Base-by-base conservation (phyloP, 2,113 vertebrate genomes). In the Lophotis ruficrista region DNA sequence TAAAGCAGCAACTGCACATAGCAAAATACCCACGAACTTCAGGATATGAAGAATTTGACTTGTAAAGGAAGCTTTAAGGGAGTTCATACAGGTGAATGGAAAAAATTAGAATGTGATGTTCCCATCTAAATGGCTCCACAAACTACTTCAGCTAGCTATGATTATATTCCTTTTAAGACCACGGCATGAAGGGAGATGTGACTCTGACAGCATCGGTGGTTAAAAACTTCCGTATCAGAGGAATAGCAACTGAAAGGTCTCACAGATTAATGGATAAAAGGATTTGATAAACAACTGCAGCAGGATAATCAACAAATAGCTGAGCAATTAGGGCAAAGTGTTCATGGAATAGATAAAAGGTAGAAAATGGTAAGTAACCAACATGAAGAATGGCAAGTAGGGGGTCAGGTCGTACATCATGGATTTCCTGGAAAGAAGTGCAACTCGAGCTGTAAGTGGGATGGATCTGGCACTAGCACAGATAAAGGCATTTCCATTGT, bases 311-410 rank as follows among this genome's bases (percentile, higher is more conserved):
- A 93, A 87, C 76, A 86, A 96, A 96, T 70, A 73, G 68, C 86
- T 81, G 64, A 89, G 76, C 71, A 96, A 93, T 94, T 94, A 95
- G 51, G 54, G 64, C 14, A 93, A 92, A 93, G 86, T 77, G 58
- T 66, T 83, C 54, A 33, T 14, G 54, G 66, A 88, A 88, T 76
- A 83, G 75, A 77, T 83, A 93, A 94, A 94, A 92, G 47, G 41
- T 28, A 89, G 76, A 54, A 95, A 80, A 86, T 43, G 24, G 83
- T 89, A 90, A 96, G 92, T 93, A 90, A 66, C 48, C 64, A 81
- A 22, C 51, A 61, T 70, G 76, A 94, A 62, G 41, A 27, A 90
- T 95, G 86, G 41, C 24, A 51, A 81, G 54, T 1, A 73, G 51
- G 25, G n/a, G 23, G 31, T 76, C 75, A 68, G 61, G 65, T 24